Evolutionary conservation across 2,113 vertebrate species (phyloP), one percentile per base, ranked within the genome.

Genomic region (Mustela nigripes): DNA sequence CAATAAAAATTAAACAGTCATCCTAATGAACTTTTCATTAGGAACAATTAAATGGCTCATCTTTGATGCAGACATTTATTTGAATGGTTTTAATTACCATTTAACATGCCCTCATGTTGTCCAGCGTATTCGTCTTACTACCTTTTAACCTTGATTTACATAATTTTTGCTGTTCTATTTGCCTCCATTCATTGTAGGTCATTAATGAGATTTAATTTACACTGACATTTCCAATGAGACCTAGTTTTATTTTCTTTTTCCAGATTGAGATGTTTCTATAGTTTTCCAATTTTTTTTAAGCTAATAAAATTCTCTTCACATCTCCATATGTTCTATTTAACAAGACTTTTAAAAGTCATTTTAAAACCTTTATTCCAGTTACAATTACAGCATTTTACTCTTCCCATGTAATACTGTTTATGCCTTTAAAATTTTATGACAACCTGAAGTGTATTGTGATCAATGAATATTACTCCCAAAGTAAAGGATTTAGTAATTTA

Each of bases 71-170:
- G 69, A 94, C 53, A 62, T 89, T 93, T 85, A 97, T 94, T 94
- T 95, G 45, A 93, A 78, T 62, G 28, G 89, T 94, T 96, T 94
- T 97, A 93, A 97, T 97, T 88, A 81, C n/a, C 19, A 81, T 48
- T 92, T 80, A 97, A 95, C 58, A 96, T 89, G 53, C 33, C 86
- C 65, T 95, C 21, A 56, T n/a, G 48, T 91, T 96, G 91, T 89
- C 56, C 16, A 94, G 79, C 50, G 33, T 89, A 81, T 97, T 96
- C 21, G 50, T 93, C 8, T 81, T 56, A 45, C 58, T 95, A 76
- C 26, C 67, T 89, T 97, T 98, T 83, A 89, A 91, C 91, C 73
- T 97, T 89, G 39, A 93, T 96, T 97, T 97, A 56, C 78, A 79
- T 95, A 91, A 22, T 63, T 93, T 96, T 88, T 88, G 26, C 78